Evolutionary conservation across 2,797 vertebrate genomes (phyloP).

Genomic region (Myotis daubentonii): DNA sequence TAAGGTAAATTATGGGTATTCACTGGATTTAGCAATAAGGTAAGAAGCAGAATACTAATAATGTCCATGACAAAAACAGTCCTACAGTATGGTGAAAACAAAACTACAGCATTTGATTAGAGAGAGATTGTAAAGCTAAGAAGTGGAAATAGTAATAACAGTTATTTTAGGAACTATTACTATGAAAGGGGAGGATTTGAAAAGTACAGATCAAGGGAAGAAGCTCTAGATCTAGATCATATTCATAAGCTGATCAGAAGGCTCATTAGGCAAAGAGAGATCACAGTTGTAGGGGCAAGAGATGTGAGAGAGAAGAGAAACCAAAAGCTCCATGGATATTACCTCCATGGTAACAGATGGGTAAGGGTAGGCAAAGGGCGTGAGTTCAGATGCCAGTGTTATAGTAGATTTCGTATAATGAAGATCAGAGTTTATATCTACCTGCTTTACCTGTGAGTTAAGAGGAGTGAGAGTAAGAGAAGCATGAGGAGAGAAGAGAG

Average conservation of each 20-base stretch:
- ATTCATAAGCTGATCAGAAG: not conserved
- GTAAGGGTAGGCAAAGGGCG: not conserved
- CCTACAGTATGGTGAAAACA: not conserved
- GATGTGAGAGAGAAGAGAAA: not conserved
- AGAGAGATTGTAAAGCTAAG: not conserved
- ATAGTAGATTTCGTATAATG: not conserved
- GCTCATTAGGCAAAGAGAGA: not conserved
- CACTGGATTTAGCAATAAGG: not conserved
- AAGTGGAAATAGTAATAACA: not conserved
- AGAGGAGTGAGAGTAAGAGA: not conserved
- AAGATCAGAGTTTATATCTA: not conserved
- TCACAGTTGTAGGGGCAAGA: not conserved
- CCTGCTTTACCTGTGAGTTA: not conserved
- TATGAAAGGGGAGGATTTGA: not conserved
- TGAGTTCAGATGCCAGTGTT: not conserved
- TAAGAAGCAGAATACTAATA: not conserved
- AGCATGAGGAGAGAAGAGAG: not conserved
- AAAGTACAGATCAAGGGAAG: not conserved
- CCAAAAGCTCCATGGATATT: not conserved
- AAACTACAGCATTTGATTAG: not conserved
- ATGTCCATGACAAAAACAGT: not conserved
- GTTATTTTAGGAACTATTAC: not conserved
- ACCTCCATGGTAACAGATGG: not conserved
- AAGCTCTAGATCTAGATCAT: not conserved
- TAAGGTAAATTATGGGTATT: not conserved